Evolutionary conservation across 2,888 invertebrate species (phyloP), one percentile per base, ranked within the genome.

Genomic region (Ceramica pisi): DNA sequence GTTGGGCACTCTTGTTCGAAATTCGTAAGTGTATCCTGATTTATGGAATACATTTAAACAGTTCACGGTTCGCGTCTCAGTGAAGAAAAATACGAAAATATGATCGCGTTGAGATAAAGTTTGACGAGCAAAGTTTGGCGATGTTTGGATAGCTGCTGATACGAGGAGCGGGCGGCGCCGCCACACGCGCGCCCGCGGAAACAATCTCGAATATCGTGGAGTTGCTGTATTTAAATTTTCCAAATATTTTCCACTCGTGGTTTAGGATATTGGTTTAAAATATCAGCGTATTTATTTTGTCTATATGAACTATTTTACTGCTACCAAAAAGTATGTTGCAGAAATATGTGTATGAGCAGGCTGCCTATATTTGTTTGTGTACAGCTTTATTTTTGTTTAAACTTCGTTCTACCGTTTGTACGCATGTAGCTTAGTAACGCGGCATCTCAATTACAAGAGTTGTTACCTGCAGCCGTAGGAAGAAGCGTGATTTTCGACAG

Each of bases 31-130:
- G 88, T 92, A 91, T 90, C 90, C 89, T 90, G 92, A 93, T 92
- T 94, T 93, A 93, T 93, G 94, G 94, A 93, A 93, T 93, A 94
- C 87, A 91, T 94, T 93, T 90, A 89, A 89, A 90, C 81, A 75
- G 82, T 90, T 89, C 83, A 89, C 91, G 93, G 90, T 91, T 90
- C 90, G 88, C 82, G 81, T 87, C 86, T 75, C 90, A 69, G 66
- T 82, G 75, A 92, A 91, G 91, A 94, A 94, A 94, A 94, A 94
- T 93, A 94, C 90, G 85, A 92, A 91, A 92, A 91, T 91, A 90
- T 90, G 89, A 91, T 91, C 88, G 86, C 72, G 73, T 78, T 85
- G 84, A 78, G 73, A 86, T 88, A 85, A 92, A 92, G 86, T 92
- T 92, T 83, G 79, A 67, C 81, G 82, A 80, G 75, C 79, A 83